Evolutionary conservation across 2,888 invertebrate genomes (phyloP), one percentile per base, ranked within the genome.

Genomic region (Eupithecia exiguata): DNA sequence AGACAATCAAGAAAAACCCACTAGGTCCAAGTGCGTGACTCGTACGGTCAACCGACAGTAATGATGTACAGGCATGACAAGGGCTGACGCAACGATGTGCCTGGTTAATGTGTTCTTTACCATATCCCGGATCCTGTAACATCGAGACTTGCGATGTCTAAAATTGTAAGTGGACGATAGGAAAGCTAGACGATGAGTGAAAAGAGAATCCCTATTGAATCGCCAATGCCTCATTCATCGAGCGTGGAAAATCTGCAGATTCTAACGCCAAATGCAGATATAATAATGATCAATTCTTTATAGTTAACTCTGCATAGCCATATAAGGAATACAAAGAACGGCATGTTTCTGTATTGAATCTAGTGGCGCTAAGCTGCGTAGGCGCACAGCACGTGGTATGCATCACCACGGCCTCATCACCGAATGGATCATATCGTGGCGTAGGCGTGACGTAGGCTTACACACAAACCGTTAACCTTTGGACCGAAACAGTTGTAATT

Each of bases 391-490:
- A 85, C 91, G 91, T 89, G 91, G 84, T 80, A 69, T 80, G 91
- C 88, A 92, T 91, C 85, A 79, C 79, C 82, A 89, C 84, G 82
- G 83, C 86, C 85, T 88, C 87, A 88, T 84, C 85, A 83, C 69
- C 70, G 78, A 83, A 84, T 81, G 83, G 80, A 83, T 82, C 84
- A 82, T 83, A 81, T 80, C 80, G 82, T 69, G 83, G 84, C 86
- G 90, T 88, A 87, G 88, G 88, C 82, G 89, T 91, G 91, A 92
- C 92, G 92, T 89, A 87, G 83, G 83, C 78, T 68, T 71, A 70
- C 72, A 77, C 76, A 83, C 81, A 80, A 87, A 85, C 81, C 87
- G 80, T 87, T 88, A 84, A 89, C 87, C 89, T 88, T 86, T 85
- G 79, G 78, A 80, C 77, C 68, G 66, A 76, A 77, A 79, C 72